Percentiles rank a stretch among this genome's conserved stretches.
phyloP scores from a whole-genome alignment of 2,797 vertebrate species.

The Labroides dimidiatus region DNA sequence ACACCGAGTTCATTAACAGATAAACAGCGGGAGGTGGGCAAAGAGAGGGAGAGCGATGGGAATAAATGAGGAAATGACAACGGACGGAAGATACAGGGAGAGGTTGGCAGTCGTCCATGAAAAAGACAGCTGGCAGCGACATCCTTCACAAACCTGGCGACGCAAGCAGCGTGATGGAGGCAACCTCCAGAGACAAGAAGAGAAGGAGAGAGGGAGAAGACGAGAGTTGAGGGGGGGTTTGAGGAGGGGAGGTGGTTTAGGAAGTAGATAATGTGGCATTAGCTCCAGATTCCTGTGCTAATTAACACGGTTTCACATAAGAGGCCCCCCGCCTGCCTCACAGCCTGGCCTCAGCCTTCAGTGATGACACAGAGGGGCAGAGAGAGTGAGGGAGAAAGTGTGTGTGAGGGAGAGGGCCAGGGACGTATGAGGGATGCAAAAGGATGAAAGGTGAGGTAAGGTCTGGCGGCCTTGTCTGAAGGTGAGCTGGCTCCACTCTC shows the following conservation, averaged over 20 bases:
- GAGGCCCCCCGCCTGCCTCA: slow-evolving; percentile 60
- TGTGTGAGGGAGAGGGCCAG: slow-evolving; percentile 36
- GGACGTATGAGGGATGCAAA: slow-evolving; percentile 41
- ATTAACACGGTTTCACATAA: slow-evolving; percentile 83
- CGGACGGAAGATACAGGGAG: slow-evolving; percentile 70
- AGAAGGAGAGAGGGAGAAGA: slow-evolving; percentile 46
- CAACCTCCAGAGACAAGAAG: slow-evolving; percentile 74
- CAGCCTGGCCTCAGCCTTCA: slow-evolving; percentile 65
- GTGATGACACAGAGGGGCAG: slow-evolving; percentile 53
- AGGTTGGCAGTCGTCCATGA: slow-evolving; percentile 80
- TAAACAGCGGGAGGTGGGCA: slow-evolving; percentile 50
- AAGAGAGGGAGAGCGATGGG: slow-evolving; percentile 44
- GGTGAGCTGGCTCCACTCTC: slow-evolving; percentile 75
- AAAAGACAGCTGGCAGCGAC: slow-evolving; percentile 86
- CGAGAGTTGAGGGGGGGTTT: slow-evolving; percentile 26
- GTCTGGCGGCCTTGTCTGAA: slow-evolving; percentile 82
- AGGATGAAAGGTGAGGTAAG: slow-evolving; percentile 68
- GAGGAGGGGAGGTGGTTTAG: slow-evolving; percentile 42
- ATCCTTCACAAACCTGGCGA: slow-evolving; percentile 85
- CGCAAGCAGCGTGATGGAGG: slow-evolving; percentile 68
- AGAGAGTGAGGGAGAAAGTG: slow-evolving; percentile 18
- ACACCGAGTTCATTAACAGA: slow-evolving; percentile 73
- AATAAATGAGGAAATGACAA: slow-evolving; percentile 80
- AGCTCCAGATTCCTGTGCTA: slow-evolving; percentile 82
- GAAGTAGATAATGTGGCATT: slow-evolving; percentile 72